Percentiles rank a stretch among this genome's conserved stretches.
Evolutionary conservation across 1,140 invertebrate genomes (phyloP).

Genomic region (Cardiocondyla obscurior): DNA sequence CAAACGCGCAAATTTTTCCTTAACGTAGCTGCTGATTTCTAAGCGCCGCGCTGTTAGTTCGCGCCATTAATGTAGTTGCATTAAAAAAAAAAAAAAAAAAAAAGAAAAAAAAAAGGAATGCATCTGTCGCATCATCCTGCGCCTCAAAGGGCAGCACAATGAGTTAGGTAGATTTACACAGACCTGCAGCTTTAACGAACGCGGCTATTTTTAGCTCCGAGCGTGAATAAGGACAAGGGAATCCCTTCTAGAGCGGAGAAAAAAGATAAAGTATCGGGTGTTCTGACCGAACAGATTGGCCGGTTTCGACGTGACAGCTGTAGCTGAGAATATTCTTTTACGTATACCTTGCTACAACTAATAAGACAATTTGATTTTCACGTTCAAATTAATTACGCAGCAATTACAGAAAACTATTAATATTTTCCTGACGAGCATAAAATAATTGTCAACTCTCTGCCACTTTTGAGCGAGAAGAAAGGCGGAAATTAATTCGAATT

Average conservation of each 20-base stretch:
- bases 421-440: no score
- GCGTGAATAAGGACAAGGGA: background rate
- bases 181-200: background rate
- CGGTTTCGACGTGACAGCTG: background rate
- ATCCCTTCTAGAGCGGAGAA: background rate
- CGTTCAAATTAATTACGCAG: background rate
- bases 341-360: background rate
- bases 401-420: no score
- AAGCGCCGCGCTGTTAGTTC: background rate
- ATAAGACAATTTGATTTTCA: background rate
- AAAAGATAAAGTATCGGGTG: background rate
- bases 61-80: background rate
- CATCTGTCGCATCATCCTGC: background rate
- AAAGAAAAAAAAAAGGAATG: background rate
- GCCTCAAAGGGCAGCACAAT: background rate
- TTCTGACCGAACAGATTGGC: background rate
- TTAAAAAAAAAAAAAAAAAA: conserved; percentile 10
- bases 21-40: conserved; percentile 9
- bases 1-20: conserved; percentile 13
- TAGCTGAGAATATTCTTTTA: background rate
- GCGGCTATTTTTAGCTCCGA: background rate
- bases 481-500: no score
- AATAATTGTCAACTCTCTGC: no score
- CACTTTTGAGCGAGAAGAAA: no score
- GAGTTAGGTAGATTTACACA: background rate